Evolutionary conservation across 2,113 vertebrate genomes (phyloP).

Genomic region (Rhinichthys klamathensis): DNA sequence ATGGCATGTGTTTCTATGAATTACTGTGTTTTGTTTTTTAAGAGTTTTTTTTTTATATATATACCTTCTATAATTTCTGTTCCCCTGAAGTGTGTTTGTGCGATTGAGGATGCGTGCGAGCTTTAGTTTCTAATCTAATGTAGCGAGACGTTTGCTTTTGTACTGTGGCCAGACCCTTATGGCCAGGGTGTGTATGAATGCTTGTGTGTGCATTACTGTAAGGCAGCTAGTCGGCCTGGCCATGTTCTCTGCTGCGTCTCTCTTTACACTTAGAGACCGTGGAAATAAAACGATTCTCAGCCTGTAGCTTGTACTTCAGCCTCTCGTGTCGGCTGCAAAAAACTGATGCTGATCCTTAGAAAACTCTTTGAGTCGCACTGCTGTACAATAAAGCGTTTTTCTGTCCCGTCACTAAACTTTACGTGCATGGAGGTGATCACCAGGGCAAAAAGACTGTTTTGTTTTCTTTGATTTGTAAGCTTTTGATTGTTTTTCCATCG

Average conservation of each 20-base stretch:
- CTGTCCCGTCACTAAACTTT: not conserved
- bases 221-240: slow-evolving; percentile 36
- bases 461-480: not conserved
- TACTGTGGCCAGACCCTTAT: slow-evolving; percentile 57
- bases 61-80: slow-evolving; percentile 53
- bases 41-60: not conserved
- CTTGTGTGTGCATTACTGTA: slow-evolving; percentile 62
- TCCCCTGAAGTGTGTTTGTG: slow-evolving; percentile 19
- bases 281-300: not conserved
- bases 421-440: not conserved
- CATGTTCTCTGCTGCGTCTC: slow-evolving; percentile 20
- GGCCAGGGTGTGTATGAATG: slow-evolving; percentile 65
- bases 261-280: not conserved
- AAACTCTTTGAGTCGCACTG: not conserved
- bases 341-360: not conserved
- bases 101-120: not conserved
- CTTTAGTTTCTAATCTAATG: slow-evolving; percentile 17
- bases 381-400: slow-evolving; percentile 17
- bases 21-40: slow-evolving; percentile 50
- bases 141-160: slow-evolving; percentile 43
- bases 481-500: not conserved
- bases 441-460: slow-evolving; percentile 23
- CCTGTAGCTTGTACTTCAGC: slow-evolving; percentile 34
- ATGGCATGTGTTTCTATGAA: slow-evolving; percentile 57
- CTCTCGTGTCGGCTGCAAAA: not conserved